Base-by-base conservation (phyloP, 2,888 invertebrate species). In the Dynastes hyllus region DNA sequence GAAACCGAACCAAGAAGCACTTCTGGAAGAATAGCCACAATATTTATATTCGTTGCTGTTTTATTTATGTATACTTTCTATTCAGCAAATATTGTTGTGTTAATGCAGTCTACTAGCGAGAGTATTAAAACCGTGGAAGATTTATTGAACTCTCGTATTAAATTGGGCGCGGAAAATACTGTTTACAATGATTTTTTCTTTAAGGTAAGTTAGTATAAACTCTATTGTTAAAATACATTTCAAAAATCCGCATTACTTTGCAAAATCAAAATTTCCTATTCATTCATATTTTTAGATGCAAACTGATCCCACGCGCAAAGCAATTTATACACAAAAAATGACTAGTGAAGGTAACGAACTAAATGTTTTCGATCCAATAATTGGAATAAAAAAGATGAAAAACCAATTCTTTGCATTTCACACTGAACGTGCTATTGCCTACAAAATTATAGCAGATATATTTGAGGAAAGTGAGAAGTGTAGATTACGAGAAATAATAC, bases 401-500 rank as follows among this genome's bases (percentile, higher is more conserved):
- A 89, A 91, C 86, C 93, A 92, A 11, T 88, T 93, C 29, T 94
- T 93, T 84, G 93, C 93, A 0, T 93, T 94, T 82, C 93, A 94
- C 85, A 92, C 92, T 86, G 94, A 94, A 86, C 89, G 91, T 0
- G 92, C 93, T 0, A 91, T 92, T 0, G 92, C 92, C 0, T 94
- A 94, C 85, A 92, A 93, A 85, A 88, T 94, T 40, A 91, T 94
- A 0, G 91, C 92, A 22, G 92, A 93, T 86, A 92, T 92, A 77
- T 95, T 93, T 85, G 88, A 90, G 16, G 94, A 94, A 86, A 91
- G 91, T 9, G 93, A 94, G 86, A 95, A 94, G 86, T 95, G 95
- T 85, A 92, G 92, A 0, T 87, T 95, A 27, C 91, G 92, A 78
- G 94, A 93, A 85, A 91, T 92, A 0, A 89, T 90, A 11, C 45